Evolutionary conservation across 1,140 invertebrate genomes (phyloP).

Genomic region (Ceratitis capitata): DNA sequence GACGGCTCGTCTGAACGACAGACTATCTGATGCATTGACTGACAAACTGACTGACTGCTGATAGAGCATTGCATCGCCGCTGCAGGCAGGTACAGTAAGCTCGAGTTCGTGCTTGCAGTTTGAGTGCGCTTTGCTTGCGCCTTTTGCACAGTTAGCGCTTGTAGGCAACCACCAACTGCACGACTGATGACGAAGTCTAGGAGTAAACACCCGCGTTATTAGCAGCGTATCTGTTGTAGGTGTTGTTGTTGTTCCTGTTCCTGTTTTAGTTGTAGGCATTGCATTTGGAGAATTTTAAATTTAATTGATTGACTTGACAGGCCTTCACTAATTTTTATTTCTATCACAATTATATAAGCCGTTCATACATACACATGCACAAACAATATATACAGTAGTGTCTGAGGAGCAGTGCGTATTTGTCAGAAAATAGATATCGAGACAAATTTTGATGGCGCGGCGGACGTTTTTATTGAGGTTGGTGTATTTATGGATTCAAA

Average conservation of each 20-base stretch:
- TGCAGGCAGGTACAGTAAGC: not conserved
- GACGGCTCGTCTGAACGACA: not conserved
- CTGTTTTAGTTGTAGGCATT: no score
- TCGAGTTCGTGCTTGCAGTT: not conserved
- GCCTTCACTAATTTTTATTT: constrained; percentile 21
- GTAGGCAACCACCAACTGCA: constrained; percentile 2
- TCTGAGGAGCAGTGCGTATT: not conserved
- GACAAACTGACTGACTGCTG: not conserved
- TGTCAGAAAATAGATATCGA: not conserved
- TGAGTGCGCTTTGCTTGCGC: not conserved
- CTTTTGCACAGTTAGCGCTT: not conserved
- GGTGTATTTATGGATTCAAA: not conserved
- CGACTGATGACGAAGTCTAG: not conserved
- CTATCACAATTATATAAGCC: not conserved
- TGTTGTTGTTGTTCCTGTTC: no score
- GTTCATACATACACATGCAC: not conserved
- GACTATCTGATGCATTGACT: not conserved
- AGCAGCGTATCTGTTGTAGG: not conserved
- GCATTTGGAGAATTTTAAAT: not conserved
- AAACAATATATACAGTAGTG: not conserved
- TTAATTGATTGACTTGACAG: constrained; percentile 31
- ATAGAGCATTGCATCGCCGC: not conserved
- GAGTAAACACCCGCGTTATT: not conserved
- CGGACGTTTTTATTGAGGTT: not conserved
- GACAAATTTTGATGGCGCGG: not conserved